phyloP scores from a whole-genome alignment of 2,888 invertebrate genomes.

The Eueremaeus valkanovi region DNA sequence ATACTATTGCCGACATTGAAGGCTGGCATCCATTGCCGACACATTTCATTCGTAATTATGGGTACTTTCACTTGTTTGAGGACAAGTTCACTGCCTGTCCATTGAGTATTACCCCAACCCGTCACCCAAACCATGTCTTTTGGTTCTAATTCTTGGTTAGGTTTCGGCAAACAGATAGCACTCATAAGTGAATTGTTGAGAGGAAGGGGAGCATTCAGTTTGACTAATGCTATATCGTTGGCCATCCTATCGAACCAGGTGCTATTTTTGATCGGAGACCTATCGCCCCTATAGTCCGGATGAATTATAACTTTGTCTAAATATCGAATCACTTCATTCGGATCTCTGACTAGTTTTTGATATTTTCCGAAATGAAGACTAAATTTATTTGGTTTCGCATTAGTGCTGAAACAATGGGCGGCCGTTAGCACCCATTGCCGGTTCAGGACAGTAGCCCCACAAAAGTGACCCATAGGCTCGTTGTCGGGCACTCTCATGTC shows the following conservation, averaged over 20 bases:
- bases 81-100: slow-evolving; percentile 44
- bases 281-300: slow-evolving; percentile 38
- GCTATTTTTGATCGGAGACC: neutral
- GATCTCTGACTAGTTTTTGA: slow-evolving; percentile 44
- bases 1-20: slow-evolving; percentile 41
- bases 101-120: slow-evolving; percentile 46
- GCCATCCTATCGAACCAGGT: slow-evolving; percentile 43
- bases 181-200: slow-evolving; percentile 28
- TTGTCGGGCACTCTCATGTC: slow-evolving; percentile 39
- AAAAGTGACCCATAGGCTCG: slow-evolving; percentile 45
- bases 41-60: slow-evolving; percentile 43
- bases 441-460: slow-evolving; percentile 45
- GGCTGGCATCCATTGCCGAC: slow-evolving; percentile 43
- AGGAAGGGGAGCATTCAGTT: slow-evolving; percentile 46
- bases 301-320: slow-evolving; percentile 43
- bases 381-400: slow-evolving; percentile 39
- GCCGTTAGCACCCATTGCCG: slow-evolving; percentile 46
- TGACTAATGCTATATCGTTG: slow-evolving; percentile 46
- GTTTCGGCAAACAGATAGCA: slow-evolving; percentile 43
- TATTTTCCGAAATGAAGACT: slow-evolving; percentile 45
- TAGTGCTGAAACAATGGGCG: slow-evolving; percentile 45
- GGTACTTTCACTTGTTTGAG: slow-evolving; percentile 46
- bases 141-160: slow-evolving; percentile 6
- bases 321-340: slow-evolving; percentile 45
- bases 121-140: slow-evolving; percentile 43